Percentiles rank a stretch among this genome's conserved stretches.
Conservation (phyloP, 1,140 invertebrate species). For the Homarus americanus region DNA sequence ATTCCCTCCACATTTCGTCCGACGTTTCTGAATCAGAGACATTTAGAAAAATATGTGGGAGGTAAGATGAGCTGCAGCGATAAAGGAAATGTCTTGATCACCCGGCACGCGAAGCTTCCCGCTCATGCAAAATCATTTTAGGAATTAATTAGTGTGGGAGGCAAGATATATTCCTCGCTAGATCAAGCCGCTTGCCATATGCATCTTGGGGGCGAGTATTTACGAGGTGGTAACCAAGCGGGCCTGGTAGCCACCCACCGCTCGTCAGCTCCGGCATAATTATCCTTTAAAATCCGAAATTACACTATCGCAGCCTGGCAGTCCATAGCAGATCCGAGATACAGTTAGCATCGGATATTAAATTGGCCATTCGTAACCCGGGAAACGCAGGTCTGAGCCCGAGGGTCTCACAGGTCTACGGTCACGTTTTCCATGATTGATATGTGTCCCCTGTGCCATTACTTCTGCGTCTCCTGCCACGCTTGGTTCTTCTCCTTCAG, state of each 20-base stretch:
- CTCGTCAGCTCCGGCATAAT: not conserved
- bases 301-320: not conserved
- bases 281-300: not conserved
- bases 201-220: not conserved
- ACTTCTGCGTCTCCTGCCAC: conserved; percentile 4
- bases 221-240: not conserved
- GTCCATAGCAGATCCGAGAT: not conserved
- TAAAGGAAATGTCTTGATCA: not conserved
- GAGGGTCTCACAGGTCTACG: not conserved
- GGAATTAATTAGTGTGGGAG: not conserved
- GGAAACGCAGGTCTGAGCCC: conserved; percentile 2
- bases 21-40: not conserved
- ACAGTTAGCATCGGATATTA: conserved; percentile 23
- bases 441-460: conserved; percentile 49
- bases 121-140: conserved; percentile 14
- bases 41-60: not conserved
- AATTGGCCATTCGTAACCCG: conserved; percentile 12
- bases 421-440: conserved; percentile 52
- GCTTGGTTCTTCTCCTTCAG: conserved; percentile 14
- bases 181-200: not conserved
- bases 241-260: not conserved
- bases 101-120: not conserved
- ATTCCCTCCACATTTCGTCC: not conserved
- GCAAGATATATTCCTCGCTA: not conserved
- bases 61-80: not conserved